phyloP scores from a whole-genome alignment of 2,113 vertebrate species.

The Thalassarche chlororhynchos region DNA sequence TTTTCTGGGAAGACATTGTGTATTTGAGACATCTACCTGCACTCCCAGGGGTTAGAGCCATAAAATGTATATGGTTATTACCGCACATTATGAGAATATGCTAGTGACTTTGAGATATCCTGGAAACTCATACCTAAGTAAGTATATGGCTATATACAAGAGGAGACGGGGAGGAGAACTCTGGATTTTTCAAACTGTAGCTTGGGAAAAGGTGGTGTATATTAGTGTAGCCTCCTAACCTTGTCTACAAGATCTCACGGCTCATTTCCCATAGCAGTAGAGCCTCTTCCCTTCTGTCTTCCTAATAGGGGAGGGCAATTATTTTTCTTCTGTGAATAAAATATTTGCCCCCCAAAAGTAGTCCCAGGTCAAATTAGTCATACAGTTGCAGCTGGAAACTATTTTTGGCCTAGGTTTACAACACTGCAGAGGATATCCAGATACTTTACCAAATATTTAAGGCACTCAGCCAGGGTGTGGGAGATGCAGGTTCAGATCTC shows the following conservation, averaged over 20 bases:
- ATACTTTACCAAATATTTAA: conserved; percentile 16
- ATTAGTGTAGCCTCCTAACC: background rate
- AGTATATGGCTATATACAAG: background rate
- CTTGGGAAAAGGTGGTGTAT: background rate
- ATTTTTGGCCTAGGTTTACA: conserved; percentile 38
- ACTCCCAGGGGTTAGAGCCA: background rate
- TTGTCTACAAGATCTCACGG: background rate
- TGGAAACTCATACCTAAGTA: background rate
- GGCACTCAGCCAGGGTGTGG: conserved; percentile 43
- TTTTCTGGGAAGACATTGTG: background rate
- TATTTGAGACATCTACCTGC: background rate
- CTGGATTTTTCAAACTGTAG: background rate
- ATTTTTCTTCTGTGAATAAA: conserved; percentile 5
- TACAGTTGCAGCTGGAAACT: conserved; percentile 40
- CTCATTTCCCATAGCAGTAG: background rate
- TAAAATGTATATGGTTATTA: background rate
- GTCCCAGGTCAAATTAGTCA: background rate
- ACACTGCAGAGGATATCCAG: conserved; percentile 5
- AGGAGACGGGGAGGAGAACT: background rate
- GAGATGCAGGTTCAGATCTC: conserved; percentile 16
- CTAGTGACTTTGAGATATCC: background rate
- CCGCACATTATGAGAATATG: background rate
- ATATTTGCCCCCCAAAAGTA: background rate
- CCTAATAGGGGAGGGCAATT: background rate
- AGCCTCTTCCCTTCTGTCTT: conserved; percentile 10